Evolutionary conservation across 2,888 invertebrate species (phyloP), one percentile per base, ranked within the genome.

Genomic region (Stenchaetothrips biformis): DNA sequence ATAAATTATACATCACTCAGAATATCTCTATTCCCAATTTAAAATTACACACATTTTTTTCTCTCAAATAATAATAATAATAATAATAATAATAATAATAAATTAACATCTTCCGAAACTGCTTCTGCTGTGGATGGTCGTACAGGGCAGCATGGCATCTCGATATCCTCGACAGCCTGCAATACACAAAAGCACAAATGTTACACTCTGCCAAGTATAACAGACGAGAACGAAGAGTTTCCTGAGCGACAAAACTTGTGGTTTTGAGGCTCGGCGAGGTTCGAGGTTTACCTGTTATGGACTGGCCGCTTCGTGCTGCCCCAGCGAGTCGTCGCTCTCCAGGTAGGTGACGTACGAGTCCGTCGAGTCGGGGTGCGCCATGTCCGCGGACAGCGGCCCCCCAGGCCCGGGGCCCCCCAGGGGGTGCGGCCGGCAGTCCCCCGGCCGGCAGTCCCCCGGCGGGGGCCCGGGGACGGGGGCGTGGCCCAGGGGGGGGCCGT

Each of bases 261-360:
- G 37, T 1, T 37, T 4, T 4, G 37, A 37, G 37, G 37, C 4
- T 37, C 1, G 37, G 37, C 4, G 1, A 37, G 37, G 37, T 37
- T 37, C 37, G 37, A 37, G 67, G 25, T 8, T 11, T 74, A 74
- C 67, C 67, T 74, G 83, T 84, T 89, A 90, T 86, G 90, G 89
- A 87, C 90, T 90, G 85, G 88, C 87, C 82, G 88, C 88, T 85
- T 89, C 89, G 84, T 89, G 89, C 82, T 89, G 89, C 7, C 67
- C 67, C 83, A 90, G 86, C 83, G 89, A 89, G 86, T 90, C 90
- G 89, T 96, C 96, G 87, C 95, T 95, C 88, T 96, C 96, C 84
- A 96, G 91, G 89, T 95, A 96, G 82, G 96, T 96, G 83, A 96
- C 96, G 89, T 95, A 96, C 87, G 95, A 95, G 88, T 96, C 94